Percentiles rank a stretch among this genome's conserved stretches.
These are phyloP conservation scores for Xiphophorus hellerii DNA, from an alignment of 2,113 vertebrate species.

Conservation along the genomic window DNA sequence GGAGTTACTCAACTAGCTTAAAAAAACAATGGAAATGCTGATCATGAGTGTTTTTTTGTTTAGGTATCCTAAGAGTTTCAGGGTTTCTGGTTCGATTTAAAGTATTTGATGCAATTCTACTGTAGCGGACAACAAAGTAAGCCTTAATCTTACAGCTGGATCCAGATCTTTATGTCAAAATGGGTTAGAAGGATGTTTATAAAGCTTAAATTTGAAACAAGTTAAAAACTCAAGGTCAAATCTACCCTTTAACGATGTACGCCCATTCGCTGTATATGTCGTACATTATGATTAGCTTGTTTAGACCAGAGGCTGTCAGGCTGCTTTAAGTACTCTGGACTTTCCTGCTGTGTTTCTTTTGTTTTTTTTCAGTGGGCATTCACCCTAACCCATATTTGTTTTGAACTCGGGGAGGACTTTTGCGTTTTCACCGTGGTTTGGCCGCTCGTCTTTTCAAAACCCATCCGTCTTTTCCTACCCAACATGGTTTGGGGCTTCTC, in stretches of 20 bases:
- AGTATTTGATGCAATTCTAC: too few species aligned
- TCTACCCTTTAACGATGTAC: background rate
- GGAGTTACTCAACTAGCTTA: too few species aligned
- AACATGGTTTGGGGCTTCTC: background rate
- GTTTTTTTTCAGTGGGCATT: background rate
- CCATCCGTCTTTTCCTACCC: constrained; percentile 39
- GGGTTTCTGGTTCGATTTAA: too few species aligned
- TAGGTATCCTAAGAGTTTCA: too few species aligned
- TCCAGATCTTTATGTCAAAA: too few species aligned
- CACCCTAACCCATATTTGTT: constrained; percentile 29
- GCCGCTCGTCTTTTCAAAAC: background rate
- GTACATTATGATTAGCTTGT: background rate
- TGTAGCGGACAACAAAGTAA: too few species aligned
- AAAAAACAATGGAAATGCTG: too few species aligned
- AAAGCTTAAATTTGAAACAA: too few species aligned
- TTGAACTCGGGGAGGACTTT: constrained; percentile 22
- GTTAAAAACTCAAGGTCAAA: too few species aligned
- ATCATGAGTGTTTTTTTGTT: too few species aligned
- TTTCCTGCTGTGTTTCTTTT: constrained; percentile 17
- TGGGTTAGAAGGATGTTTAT: too few species aligned
- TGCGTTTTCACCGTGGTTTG: constrained; percentile 33
- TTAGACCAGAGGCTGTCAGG: background rate
- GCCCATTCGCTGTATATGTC: background rate
- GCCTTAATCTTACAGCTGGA: too few species aligned
- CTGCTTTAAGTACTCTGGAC: constrained; percentile 11